Evolutionary conservation across 2,113 vertebrate species (phyloP), one percentile per base, ranked within the genome.

Genomic region (Murina feae): DNA sequence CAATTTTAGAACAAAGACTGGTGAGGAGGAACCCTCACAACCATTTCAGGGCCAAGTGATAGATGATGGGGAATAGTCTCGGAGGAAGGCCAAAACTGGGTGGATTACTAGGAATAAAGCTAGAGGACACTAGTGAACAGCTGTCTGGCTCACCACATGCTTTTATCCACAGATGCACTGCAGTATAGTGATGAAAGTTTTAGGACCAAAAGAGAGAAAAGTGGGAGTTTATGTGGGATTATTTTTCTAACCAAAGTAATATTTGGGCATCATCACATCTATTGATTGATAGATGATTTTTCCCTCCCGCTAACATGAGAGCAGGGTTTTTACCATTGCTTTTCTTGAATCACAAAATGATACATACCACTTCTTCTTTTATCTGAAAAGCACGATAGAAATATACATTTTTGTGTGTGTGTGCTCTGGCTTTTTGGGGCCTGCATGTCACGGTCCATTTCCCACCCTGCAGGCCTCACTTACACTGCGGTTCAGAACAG

Each of bases 241-340:
- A 55, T 55, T 95, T 90, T 93, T 80, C 88, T 93, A 94, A 97
- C 92, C 92, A 92, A 90, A 83, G 85, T 93, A 90, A 95, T 94
- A 95, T 95, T 86, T 92, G 63, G 85, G 28, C 58, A 83, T 95
- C 94, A 89, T 78, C 87, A 83, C 87, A 66, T 96, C 82, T 55
- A 51, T 32, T 94, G 88, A 80, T 86, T 78, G 90, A 93, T 95
- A 86, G 85, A 79, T 68, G 47, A 66, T 72, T 84, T 80, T 44
- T 39, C 2, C 44, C 51, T 49, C 55, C 42, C 39, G 63, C 75
- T 90, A 44, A 69, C 53, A 68, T 68, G 23, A 86, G n/a, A 88
- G 79, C 35, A 32, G 63, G 42, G 14, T 86, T 96, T 93, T 94
- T 89, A 91, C 63, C 93, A 21, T 84, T 81, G 71, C 60, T 85